Evolutionary conservation across 2,113 vertebrate genomes (phyloP), one percentile per base, ranked within the genome.

Genomic region (Cinclus mexicanus): DNA sequence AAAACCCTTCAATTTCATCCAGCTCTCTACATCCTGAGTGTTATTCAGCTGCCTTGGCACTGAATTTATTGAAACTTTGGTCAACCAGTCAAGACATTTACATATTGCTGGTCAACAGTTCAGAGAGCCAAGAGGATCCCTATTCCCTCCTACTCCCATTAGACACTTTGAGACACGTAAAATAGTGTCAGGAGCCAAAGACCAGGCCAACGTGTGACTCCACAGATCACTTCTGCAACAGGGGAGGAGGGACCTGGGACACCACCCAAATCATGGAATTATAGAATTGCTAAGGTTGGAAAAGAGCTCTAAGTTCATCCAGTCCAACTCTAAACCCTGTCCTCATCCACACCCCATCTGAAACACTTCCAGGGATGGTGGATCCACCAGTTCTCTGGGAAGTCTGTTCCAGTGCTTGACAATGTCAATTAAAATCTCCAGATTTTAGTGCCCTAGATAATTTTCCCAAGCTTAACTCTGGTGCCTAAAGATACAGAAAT

Each of bases 181-280:
- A 75, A 87, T 3, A 7, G 10, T 9, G 10, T 13, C 59, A 69
- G 35, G 50, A n/a, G 29, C 5, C 29, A 46, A 25, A 4, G 22
- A 14, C 46, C 12, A 57, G n/a, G 16, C 6, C 69, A 56, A 3
- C 0, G 3, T 47, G 31, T 12, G n/a, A 26, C 26, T 70, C 10
- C 21, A 72, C 16, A 42, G 28, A 28, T 14, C 18, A 29, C 33
- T 64, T 60, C 60, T 37, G 9, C 24, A 37, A 1, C 4, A 2
- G 5, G 2, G 3, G 7, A 26, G 37, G 23, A 50, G 12, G 17
- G 2, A 5, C 12, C 64, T 35, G n/a, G 9, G 12, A 44, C 2
- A 13, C 39, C 50, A 60, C 15, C n/a, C 22, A 67, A 56, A 69
- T 19, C 7, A 31, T 5, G 47, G 39, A 83, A 60, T 60, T 29